A percentile compares a stretch with the other conserved stretches of the same genome.
phyloP scores from a whole-genome alignment of 1,140 invertebrate species.

The Leptestheria dahalacensis region DNA sequence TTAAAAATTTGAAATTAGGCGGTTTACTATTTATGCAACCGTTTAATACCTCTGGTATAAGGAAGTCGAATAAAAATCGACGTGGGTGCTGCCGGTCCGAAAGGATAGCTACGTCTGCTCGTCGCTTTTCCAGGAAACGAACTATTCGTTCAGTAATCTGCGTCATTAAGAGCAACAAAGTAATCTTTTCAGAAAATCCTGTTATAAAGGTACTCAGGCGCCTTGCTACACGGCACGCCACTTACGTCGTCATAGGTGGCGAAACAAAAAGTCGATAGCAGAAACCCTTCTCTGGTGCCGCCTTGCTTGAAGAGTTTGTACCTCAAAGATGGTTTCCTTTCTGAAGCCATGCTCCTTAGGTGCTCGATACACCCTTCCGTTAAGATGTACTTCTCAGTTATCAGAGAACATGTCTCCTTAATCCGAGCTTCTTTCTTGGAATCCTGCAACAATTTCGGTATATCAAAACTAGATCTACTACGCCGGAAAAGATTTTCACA shows the following conservation, averaged over 20 bases:
- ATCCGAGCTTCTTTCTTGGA: background rate
- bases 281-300: background rate
- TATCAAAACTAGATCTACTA: too few species aligned
- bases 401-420: background rate
- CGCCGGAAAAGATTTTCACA: too few species aligned
- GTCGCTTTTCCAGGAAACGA: background rate
- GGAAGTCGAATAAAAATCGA: background rate
- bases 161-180: too few species aligned
- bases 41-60: background rate
- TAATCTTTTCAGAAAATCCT: background rate
- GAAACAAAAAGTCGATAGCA: background rate
- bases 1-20: background rate
- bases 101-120: background rate
- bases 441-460: background rate
- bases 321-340: background rate
- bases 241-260: background rate
- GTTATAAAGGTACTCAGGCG: background rate
- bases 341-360: background rate
- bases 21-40: background rate
- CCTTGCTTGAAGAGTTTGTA: background rate
- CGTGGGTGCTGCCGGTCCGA: background rate
- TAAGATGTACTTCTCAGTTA: background rate
- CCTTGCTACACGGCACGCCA: background rate
- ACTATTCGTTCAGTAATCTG: background rate
- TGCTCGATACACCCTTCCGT: background rate